phyloP scores from a whole-genome alignment of 2,888 invertebrate genomes.

The Ormyrus nitidulus region DNA sequence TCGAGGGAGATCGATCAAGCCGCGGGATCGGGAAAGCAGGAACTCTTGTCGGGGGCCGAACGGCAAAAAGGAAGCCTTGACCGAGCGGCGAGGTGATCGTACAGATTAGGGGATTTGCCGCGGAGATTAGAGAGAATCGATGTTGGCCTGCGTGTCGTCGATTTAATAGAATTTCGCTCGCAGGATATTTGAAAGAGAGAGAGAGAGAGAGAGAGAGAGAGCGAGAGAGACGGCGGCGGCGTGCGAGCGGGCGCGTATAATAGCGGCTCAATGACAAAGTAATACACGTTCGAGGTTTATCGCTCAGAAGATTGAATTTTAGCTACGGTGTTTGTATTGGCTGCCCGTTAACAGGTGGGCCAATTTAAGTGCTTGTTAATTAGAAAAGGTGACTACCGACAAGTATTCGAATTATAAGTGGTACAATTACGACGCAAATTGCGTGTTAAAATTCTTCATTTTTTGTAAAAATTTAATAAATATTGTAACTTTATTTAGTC shows the following conservation, averaged over 20 bases:
- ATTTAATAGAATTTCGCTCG: conserved; percentile 31
- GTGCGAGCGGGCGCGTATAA: not conserved
- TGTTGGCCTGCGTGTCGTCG: not conserved
- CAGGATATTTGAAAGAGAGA: conserved; percentile 4
- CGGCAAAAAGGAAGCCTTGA: conserved; percentile 11
- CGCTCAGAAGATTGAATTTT: conserved; percentile 24
- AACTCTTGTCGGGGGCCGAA: not conserved
- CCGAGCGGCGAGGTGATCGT: conserved; percentile 13
- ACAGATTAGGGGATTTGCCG: conserved; percentile 24
- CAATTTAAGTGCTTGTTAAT: no score
- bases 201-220: not conserved
- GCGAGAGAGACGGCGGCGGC: not conserved
- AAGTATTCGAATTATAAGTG: no score
- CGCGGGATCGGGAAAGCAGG: not conserved
- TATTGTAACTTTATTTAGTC: no score
- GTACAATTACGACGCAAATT: no score
- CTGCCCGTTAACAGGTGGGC: conserved; percentile 12
- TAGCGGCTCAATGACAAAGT: conserved; percentile 11
- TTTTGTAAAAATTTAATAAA: no score
- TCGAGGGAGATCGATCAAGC: conserved; percentile 16
- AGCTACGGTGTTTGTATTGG: not conserved
- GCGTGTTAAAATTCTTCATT: no score
- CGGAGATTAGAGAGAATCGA: conserved; percentile 39
- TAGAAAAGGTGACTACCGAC: no score
- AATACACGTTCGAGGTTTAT: not conserved